Base-by-base conservation (phyloP, 2,888 invertebrate species). In the Chrysolina haemoptera region DNA sequence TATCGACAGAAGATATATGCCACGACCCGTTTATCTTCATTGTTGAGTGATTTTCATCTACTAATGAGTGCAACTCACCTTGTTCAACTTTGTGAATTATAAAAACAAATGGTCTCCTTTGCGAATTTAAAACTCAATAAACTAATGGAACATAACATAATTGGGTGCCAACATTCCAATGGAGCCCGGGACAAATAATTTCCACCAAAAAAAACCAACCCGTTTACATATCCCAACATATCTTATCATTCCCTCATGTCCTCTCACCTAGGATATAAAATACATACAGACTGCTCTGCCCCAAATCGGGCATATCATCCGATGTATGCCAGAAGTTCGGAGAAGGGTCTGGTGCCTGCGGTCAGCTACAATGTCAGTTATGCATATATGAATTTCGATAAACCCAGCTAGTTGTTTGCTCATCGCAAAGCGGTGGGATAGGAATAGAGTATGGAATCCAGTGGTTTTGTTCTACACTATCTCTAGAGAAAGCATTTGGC, bases 351-450 rank as follows among this genome's bases (percentile, higher is more conserved):
- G 9, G 5, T n/a, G 8, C 27, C 35, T 27, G 59, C 27, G 59
- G 59, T 59, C 59, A 59, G 27, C 59, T 59, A 22, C 35, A 59
- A 27, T 35, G 59, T 59, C 59, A 59, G 59, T 27, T 59, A 59
- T 59, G 59, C 35, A 59, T 59, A 59, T n/a, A 59, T 35, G 59
- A 59, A 59, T 59, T 22, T 59, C 59, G 22, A 59, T 59, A 35
- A 59, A 35, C 59, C 27, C 10, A 16, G 59, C 59, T 35, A 14
- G 55, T 59, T 59, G 59, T 59, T 22, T 59, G 59, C 35, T 35
- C 59, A 59, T 59, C 27, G 59, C 59, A 14, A 59, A 59, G 16
- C 59, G 8, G n/a, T 35, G 59, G 55, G 35, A n/a, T 27, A 14
- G 11, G 14, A 12, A 27, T 6, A 1, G 59, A 35, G n/a, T 35